Evolutionary conservation across 2,797 vertebrate genomes (phyloP), one percentile per base, ranked within the genome.

Genomic region (Hemibagrus guttatus): DNA sequence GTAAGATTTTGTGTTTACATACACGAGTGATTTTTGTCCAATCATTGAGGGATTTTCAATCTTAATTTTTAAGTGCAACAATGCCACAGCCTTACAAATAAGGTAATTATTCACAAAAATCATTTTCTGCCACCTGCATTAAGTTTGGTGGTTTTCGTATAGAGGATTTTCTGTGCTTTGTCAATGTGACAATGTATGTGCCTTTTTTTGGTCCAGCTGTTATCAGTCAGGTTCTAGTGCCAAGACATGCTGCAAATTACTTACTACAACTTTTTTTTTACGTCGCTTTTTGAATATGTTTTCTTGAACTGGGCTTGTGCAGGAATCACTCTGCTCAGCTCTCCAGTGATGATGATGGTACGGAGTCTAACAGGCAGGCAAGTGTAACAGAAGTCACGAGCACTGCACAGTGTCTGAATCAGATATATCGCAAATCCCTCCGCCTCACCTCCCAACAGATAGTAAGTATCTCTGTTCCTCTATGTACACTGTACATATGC

Each of bases 391-490:
- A 95, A 13, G 88, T 78, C 1, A 81, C 94, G 4, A 92, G 61
- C 11, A 85, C 90, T 1, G 68, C 89, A 19, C 95, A 95, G 90
- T 93, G 93, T 31, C 91, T 94, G 92, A 93, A 68, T 59, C 95
- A 96, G 89, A 91, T 96, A 81, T 98, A 97, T 91, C 96, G 95
- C 93, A 99, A 98, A 87, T 97, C 97, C 1, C 95, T 99, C 0
- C 94, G 97, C 3, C 96, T 99, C 87, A 97, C 97, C 76, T 96
- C 97, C 0, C 71, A 96, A 56, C 97, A 98, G 93, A 97, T 98
- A 0, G 97, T 99, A 93, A 76, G 96, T 54, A 93, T 8, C 59
- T 83, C n/a, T 46, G 0, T 82, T 13, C 14, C 16, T 52, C 59
- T 81, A n/a, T 1, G 46, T 52, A 58, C 19, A 68, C 52, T 17